A percentile compares a stretch with the other conserved stretches of the same genome.
Conservation (phyloP, 2,888 invertebrate species). For the Empis livida region DNA sequence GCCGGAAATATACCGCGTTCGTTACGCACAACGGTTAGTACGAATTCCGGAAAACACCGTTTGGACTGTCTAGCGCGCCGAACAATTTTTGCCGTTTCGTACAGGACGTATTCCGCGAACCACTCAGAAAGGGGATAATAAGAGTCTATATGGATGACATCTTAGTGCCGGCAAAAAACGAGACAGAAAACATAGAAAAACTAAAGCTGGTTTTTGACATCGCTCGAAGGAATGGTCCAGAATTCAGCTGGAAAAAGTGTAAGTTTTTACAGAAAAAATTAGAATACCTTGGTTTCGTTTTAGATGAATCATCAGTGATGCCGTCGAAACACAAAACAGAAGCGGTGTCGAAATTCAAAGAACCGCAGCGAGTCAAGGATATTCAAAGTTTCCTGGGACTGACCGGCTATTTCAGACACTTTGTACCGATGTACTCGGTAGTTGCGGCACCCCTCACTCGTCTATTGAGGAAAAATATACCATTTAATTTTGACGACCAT, state of each 20-base stretch:
- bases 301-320: constrained; percentile 11
- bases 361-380: background rate
- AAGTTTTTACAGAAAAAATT: constrained; percentile 11
- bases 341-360: constrained; percentile 17
- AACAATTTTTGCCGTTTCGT: constrained; percentile 17
- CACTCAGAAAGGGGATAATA: no score
- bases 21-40: constrained; percentile 16
- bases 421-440: background rate
- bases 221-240: constrained; percentile 6
- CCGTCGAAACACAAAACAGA: constrained; percentile 16
- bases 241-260: constrained; percentile 13
- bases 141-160: constrained; percentile 20
- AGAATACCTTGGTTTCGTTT: constrained; percentile 12
- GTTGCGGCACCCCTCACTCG: background rate
- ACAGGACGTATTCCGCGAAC: constrained; percentile 1
- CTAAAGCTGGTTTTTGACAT: constrained; percentile 8
- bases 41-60: constrained; percentile 22
- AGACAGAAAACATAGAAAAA: constrained; percentile 8
- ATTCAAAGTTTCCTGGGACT: background rate
- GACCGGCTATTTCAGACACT: background rate
- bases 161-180: constrained; percentile 13
- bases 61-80: constrained; percentile 25
- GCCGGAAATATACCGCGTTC: constrained; percentile 8
- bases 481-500: background rate
- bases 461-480: background rate